Conservation (phyloP, 2,888 invertebrate species). For the Penaeus monodon region DNA sequence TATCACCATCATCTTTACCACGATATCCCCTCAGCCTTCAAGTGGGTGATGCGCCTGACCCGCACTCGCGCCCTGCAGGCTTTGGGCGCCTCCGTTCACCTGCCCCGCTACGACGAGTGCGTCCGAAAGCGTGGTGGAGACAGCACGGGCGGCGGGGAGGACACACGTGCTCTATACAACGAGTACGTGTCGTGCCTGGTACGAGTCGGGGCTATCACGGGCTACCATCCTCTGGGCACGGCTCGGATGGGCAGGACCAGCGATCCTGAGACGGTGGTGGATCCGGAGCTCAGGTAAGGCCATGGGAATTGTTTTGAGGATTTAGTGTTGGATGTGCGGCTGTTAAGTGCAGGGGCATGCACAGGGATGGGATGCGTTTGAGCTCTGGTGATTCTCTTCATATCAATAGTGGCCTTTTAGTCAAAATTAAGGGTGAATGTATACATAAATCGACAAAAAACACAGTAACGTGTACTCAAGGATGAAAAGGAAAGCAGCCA, state of each 20-base stretch:
- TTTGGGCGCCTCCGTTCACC: conserved; percentile 77
- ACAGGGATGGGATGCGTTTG: too few relatives aligned
- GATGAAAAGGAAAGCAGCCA: too few relatives aligned
- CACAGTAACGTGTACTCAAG: too few relatives aligned
- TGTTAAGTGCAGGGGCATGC: too few relatives aligned
- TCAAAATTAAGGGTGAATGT: too few relatives aligned
- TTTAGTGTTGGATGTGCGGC: too few relatives aligned
- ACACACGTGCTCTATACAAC: neutral
- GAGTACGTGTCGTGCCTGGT: conserved; percentile 56
- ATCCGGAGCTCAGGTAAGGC: conserved; percentile 76
- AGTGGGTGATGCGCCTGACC: conserved; percentile 74
- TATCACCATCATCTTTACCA: neutral
- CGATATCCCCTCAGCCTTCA: conserved; percentile 72
- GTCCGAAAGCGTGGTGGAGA: conserved; percentile 70
- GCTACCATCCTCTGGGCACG: conserved; percentile 90
- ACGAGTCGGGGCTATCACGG: conserved; percentile 77
- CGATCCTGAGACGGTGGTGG: conserved; percentile 79
- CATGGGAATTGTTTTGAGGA: neutral
- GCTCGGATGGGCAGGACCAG: conserved; percentile 88
- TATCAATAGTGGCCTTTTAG: too few relatives aligned
- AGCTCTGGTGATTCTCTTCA: too few relatives aligned
- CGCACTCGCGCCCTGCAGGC: conserved; percentile 75
- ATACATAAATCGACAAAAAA: too few relatives aligned
- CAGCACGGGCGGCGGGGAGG: neutral
- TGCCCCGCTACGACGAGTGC: conserved; percentile 78